phyloP scores from a whole-genome alignment of 1,140 invertebrate genomes.

The Leptinotarsa defecta region DNA sequence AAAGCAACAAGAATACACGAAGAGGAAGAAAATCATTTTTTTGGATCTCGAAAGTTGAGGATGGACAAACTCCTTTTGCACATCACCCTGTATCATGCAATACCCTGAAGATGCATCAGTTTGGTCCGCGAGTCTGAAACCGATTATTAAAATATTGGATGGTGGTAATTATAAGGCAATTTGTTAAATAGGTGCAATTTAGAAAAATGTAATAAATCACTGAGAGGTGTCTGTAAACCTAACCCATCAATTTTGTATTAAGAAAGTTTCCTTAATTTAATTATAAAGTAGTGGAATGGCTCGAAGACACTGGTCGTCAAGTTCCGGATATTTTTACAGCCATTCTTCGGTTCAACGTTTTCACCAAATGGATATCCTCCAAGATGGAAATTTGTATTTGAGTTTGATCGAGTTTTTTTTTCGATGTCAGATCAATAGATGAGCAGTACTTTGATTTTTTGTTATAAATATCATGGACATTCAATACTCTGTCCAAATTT shows the following conservation, averaged over 20 bases:
- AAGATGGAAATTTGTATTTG: too few species aligned
- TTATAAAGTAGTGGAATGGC: conserved; percentile 10
- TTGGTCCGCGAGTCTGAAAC: conserved; percentile 2
- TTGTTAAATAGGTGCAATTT: conserved; percentile 15
- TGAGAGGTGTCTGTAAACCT: neutral
- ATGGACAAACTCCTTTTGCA: too few species aligned
- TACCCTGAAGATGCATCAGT: neutral
- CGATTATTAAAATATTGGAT: conserved; percentile 7
- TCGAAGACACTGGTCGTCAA: conserved; percentile 3
- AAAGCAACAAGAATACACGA: too few species aligned
- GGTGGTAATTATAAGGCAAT: conserved; percentile 15
- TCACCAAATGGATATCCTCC: too few species aligned
- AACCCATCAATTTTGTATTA: conserved; percentile 17
- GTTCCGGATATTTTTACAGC: neutral
- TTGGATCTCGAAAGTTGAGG: too few species aligned
- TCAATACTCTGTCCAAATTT: too few species aligned
- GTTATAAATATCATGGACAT: too few species aligned
- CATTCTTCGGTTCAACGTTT: too few species aligned
- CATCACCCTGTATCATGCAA: neutral
- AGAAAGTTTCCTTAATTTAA: conserved; percentile 14
- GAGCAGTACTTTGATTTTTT: neutral
- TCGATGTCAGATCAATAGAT: too few species aligned
- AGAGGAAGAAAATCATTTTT: too few species aligned
- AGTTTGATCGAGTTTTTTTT: too few species aligned
- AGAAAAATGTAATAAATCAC: conserved; percentile 14